phyloP scores from a whole-genome alignment of 2,113 vertebrate genomes.

The Eolophus roseicapilla region DNA sequence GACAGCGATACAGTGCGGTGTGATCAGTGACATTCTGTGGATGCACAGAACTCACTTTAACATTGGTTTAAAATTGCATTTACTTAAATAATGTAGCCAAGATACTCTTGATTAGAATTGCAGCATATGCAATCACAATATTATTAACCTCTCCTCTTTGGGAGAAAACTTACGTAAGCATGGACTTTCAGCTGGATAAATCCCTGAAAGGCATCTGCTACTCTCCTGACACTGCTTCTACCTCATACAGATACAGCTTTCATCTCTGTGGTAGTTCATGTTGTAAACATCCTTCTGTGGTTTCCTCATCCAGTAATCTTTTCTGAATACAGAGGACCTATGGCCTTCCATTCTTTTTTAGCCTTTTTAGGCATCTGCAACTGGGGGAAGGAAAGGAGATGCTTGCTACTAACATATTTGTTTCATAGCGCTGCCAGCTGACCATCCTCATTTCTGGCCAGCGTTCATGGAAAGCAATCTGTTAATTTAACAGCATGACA shows the following conservation, averaged over 20 bases:
- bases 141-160: neutral
- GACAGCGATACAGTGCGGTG: accelerated
- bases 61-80: neutral
- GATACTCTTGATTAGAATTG: neutral
- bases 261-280: neutral
- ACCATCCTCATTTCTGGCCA: neutral
- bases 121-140: neutral
- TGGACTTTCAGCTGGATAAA: neutral
- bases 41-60: neutral
- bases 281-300: neutral
- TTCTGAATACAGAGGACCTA: neutral
- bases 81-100: neutral
- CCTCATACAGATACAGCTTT: neutral
- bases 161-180: neutral
- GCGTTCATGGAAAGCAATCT: neutral
- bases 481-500: neutral
- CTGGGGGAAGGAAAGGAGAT: neutral
- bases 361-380: neutral
- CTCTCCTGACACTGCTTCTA: neutral
- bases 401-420: neutral
- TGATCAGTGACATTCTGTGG: neutral
- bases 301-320: neutral
- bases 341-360: neutral
- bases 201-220: neutral
- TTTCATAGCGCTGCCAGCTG: neutral